These are phyloP conservation scores for Atrichornis clamosus DNA, from an alignment of 2,113 vertebrate species.

Conservation along the genomic window DNA sequence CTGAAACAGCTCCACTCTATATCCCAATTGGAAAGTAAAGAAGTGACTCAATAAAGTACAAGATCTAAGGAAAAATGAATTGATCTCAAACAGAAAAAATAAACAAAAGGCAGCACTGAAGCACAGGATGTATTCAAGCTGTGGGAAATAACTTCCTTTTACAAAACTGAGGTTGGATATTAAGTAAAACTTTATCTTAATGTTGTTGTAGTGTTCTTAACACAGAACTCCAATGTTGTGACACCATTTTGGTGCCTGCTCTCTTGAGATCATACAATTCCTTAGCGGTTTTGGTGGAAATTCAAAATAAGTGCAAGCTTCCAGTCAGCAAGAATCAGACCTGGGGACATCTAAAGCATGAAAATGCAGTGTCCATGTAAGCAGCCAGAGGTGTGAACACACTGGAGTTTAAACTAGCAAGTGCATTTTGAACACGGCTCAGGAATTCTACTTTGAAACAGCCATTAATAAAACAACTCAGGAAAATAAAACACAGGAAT, in stretches of 20 bases:
- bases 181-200: not conserved
- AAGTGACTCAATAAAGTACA: not conserved
- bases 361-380: not conserved
- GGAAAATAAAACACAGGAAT: not conserved
- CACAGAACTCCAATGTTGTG: not conserved
- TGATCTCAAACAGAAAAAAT: not conserved
- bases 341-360: not conserved
- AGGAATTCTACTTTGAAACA: constrained; percentile 11
- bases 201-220: not conserved
- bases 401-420: not conserved
- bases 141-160: not conserved
- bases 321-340: not conserved
- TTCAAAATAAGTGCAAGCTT: not conserved
- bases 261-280: not conserved
- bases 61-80: not conserved
- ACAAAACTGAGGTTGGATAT: not conserved
- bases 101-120: not conserved
- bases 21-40: not conserved
- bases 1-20: not conserved
- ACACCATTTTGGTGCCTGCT: not conserved
- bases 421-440: not conserved
- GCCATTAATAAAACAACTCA: constrained; percentile 2
- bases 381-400: not conserved
- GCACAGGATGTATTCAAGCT: not conserved
- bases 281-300: not conserved